Percentiles rank a stretch among this genome's conserved stretches.
These are phyloP conservation scores for Hypolimnas misippus DNA, from an alignment of 2,888 invertebrate genomes.

Conservation along the genomic window DNA sequence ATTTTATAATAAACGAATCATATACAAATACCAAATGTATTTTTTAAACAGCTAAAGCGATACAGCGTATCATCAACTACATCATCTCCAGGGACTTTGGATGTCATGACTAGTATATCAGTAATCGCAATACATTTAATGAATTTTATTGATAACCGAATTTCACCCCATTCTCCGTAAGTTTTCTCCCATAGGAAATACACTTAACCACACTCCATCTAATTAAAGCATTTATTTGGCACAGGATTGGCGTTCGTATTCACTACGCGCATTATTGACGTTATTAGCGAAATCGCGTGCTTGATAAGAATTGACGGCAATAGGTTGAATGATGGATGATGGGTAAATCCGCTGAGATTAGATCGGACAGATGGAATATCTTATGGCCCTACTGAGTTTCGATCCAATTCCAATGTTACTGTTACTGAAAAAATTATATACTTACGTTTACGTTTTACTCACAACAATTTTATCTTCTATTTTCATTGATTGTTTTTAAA, in stretches of 20 bases:
- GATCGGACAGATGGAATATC: slow-evolving; percentile 6
- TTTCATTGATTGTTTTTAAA: too few relatives aligned
- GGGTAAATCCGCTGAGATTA: slow-evolving; percentile 24
- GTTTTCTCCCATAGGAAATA: slow-evolving; percentile 22
- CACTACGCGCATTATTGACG: slow-evolving; percentile 24
- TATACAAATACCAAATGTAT: neutral
- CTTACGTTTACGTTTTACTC: too few relatives aligned
- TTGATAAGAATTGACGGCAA: slow-evolving; percentile 37
- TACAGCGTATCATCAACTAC: neutral
- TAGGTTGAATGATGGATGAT: slow-evolving; percentile 35
- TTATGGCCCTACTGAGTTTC: neutral
- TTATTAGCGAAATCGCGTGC: slow-evolving; percentile 24
- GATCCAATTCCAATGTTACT: neutral
- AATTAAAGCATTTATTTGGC: slow-evolving; percentile 35
- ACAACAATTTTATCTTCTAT: neutral
- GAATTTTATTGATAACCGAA: neutral
- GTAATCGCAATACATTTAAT: neutral
- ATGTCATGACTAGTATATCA: slow-evolving; percentile 1
- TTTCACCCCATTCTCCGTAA: neutral
- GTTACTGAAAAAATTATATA: too few relatives aligned
- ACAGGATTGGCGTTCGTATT: slow-evolving; percentile 29
- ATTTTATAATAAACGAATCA: neutral
- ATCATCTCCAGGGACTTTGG: neutral
- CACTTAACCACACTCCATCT: slow-evolving; percentile 20
- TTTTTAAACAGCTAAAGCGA: neutral